A percentile compares a stretch with the other conserved stretches of the same genome.
These are phyloP conservation scores for Ophion obscuratus DNA, from an alignment of 2,888 invertebrate species.

Conservation along the genomic window DNA sequence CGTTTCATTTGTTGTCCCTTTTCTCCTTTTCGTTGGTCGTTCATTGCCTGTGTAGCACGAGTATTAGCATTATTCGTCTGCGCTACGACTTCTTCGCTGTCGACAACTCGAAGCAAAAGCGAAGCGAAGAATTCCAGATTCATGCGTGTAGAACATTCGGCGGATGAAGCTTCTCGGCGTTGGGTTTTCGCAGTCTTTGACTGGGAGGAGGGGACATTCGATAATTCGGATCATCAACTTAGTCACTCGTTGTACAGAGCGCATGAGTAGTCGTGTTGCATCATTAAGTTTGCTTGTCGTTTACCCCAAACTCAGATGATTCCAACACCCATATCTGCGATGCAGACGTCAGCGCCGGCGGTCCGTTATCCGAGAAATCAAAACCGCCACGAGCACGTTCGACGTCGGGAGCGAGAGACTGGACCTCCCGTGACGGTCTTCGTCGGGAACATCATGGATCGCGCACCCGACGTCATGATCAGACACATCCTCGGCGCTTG, in stretches of 20 bases:
- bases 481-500: slow-evolving; percentile 96
- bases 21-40: no score
- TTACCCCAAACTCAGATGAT: slow-evolving; percentile 83
- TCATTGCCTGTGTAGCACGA: no score
- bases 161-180: neutral
- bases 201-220: no score
- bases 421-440: slow-evolving; percentile 98
- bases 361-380: slow-evolving; percentile 81
- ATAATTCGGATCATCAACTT: neutral
- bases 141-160: no score
- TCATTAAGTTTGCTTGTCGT: slow-evolving; percentile 63
- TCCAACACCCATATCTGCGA: slow-evolving; percentile 84
- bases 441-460: slow-evolving; percentile 98
- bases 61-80: no score
- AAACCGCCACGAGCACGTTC: slow-evolving; percentile 80
- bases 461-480: slow-evolving; percentile 97
- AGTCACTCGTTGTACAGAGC: neutral
- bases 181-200: neutral
- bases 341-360: slow-evolving; percentile 83
- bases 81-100: no score
- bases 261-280: slow-evolving; percentile 75
- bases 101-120: no score
- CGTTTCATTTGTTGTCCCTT: no score
- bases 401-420: slow-evolving; percentile 81
- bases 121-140: no score